Percentiles rank a stretch among this genome's conserved stretches.
Conservation (phyloP, 2,797 vertebrate species). For the Melopsittacus undulatus region DNA sequence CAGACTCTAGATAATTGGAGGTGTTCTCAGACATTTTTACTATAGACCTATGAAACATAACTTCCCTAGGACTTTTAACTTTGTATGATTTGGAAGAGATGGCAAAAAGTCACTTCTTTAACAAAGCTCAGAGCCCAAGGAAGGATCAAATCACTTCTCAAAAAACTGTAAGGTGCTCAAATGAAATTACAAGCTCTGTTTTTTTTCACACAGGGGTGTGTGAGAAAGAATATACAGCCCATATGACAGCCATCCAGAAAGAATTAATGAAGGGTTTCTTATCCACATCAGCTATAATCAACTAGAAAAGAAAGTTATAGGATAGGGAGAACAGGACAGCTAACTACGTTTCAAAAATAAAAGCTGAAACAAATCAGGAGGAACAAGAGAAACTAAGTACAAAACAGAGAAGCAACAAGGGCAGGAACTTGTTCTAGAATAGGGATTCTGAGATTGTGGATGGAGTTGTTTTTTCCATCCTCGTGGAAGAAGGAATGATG, state of each 20-base stretch:
- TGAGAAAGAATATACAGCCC: background rate
- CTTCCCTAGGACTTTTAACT: background rate
- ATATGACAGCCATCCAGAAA: background rate
- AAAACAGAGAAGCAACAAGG: background rate
- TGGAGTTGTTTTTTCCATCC: background rate
- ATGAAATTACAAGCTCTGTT: background rate
- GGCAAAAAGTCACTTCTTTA: background rate
- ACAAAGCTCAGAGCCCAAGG: background rate
- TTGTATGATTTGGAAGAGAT: background rate
- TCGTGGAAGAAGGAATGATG: background rate
- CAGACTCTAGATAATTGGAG: background rate
- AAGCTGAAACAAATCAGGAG: background rate
- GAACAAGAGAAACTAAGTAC: background rate
- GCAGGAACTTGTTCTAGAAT: background rate
- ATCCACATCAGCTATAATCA: background rate
- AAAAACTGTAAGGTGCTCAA: background rate
- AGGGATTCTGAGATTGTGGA: background rate
- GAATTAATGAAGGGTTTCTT: background rate
- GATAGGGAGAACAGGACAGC: background rate
- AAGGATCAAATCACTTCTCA: background rate
- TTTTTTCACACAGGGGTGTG: background rate
- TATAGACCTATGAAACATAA: accelerated
- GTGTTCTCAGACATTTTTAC: background rate
- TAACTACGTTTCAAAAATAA: background rate
- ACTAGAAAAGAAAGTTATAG: background rate